phyloP scores from a whole-genome alignment of 1,140 invertebrate species.

The Brachionus asplanchnoidis region DNA sequence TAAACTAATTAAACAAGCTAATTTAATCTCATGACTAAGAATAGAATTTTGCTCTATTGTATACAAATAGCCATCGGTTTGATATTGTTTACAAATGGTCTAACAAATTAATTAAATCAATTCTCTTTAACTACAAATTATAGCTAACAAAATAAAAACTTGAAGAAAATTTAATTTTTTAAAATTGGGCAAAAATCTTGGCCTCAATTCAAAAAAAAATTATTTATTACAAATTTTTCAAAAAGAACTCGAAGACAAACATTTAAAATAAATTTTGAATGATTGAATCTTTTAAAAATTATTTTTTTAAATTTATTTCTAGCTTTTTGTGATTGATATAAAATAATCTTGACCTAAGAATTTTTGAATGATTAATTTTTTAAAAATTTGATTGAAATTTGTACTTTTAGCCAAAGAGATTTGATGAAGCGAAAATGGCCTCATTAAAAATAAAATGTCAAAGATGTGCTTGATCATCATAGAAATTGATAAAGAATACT shows the following conservation, averaged over 20 bases:
- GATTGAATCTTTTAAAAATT: neutral
- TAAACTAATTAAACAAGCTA: slow-evolving; percentile 17
- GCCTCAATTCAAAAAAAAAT: neutral
- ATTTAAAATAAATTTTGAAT: neutral
- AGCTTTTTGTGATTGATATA: neutral
- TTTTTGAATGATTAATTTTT: neutral
- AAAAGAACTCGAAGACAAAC: too few relatives aligned
- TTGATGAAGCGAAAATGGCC: neutral
- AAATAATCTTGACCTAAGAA: neutral
- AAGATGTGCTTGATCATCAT: neutral
- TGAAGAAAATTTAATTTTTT: neutral
- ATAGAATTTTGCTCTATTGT: neutral
- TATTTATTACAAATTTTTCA: too few relatives aligned
- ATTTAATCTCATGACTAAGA: neutral
- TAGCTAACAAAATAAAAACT: neutral
- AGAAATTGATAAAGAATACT: neutral
- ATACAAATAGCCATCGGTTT: neutral
- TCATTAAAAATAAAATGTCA: neutral
- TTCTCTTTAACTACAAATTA: neutral
- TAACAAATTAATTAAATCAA: neutral
- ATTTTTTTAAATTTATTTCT: neutral
- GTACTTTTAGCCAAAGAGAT: neutral
- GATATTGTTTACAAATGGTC: neutral
- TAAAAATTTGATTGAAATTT: neutral
- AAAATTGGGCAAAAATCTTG: neutral